A percentile compares a stretch with the other conserved stretches of the same genome.
Conservation (phyloP, 2,797 vertebrate species). For the Yasuhikotakia modesta region DNA sequence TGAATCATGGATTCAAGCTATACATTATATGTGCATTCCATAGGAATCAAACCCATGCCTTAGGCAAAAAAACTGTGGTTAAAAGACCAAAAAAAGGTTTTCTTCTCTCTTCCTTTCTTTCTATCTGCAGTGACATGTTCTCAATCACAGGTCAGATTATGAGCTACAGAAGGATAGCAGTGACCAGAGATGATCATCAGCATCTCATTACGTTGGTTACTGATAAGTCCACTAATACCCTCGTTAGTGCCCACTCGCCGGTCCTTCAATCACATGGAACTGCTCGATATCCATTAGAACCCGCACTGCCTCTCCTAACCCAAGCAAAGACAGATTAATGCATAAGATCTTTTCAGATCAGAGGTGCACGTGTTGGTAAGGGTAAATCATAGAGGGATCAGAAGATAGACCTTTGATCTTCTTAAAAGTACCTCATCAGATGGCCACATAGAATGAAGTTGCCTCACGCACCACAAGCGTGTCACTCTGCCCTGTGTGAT, state of each 20-base stretch:
- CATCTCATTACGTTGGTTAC: constrained; percentile 68
- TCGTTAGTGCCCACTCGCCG: constrained; percentile 66
- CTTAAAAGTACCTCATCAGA: constrained; percentile 44
- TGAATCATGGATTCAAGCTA: background rate
- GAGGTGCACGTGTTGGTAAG: constrained; percentile 47
- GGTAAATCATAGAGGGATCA: constrained; percentile 50
- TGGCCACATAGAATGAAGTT: constrained; percentile 13
- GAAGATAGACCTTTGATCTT: constrained; percentile 62
- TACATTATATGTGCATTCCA: background rate
- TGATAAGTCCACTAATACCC: constrained; percentile 72
- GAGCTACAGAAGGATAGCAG: constrained; percentile 60
- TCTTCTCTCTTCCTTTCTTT: background rate
- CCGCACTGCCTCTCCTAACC: constrained; percentile 47
- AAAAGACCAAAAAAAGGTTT: background rate
- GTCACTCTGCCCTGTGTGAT: constrained; percentile 36
- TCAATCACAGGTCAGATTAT: constrained; percentile 56
- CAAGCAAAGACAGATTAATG: constrained; percentile 65
- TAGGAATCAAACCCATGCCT: too few species aligned
- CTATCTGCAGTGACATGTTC: background rate
- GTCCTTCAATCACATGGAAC: constrained; percentile 68
- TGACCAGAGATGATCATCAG: constrained; percentile 68
- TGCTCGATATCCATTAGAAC: constrained; percentile 60
- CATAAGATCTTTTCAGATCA: constrained; percentile 57
- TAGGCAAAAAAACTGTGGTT: too few species aligned
- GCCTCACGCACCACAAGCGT: constrained; percentile 18